Conservation (phyloP, 2,888 invertebrate genomes). For the Rhingia campestris region DNA sequence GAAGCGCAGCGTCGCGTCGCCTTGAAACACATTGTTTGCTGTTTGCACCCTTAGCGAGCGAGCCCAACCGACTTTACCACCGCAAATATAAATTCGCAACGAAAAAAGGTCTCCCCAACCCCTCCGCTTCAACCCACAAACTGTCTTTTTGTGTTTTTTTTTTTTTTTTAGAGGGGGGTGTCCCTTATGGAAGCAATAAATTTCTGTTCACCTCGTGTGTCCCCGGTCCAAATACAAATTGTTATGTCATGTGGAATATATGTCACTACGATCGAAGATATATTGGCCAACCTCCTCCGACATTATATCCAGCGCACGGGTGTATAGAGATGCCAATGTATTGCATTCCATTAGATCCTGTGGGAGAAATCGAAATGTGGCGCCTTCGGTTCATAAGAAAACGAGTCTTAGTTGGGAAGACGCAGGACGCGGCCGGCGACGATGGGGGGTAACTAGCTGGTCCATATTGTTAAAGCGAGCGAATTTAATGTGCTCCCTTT, state of each 20-base stretch:
- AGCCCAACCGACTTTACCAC: neutral
- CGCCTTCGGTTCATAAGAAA: conserved; percentile 25
- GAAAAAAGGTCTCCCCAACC: neutral
- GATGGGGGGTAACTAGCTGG: too few relatives aligned
- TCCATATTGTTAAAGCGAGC: conserved; percentile 44
- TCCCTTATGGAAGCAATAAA: conserved; percentile 32
- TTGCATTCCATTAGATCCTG: conserved; percentile 59
- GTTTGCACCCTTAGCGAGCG: neutral
- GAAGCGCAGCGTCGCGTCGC: neutral
- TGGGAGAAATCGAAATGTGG: conserved; percentile 39
- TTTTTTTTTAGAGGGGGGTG: neutral
- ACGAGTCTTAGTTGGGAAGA: too few relatives aligned
- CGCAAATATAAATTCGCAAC: conserved; percentile 10
- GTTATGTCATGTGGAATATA: conserved; percentile 68
- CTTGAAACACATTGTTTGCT: conserved; percentile 36
- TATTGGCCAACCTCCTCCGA: conserved; percentile 41
- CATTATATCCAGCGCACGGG: conserved; percentile 3
- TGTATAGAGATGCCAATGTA: conserved; percentile 39
- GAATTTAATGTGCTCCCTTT: conserved; percentile 30
- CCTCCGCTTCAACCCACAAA: neutral
- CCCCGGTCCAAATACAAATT: conserved; percentile 58
- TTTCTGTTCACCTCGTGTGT: conserved; percentile 36
- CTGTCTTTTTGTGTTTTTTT: conserved; percentile 1
- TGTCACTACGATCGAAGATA: conserved; percentile 67
- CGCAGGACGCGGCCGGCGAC: too few relatives aligned